Evolutionary conservation across 2,888 invertebrate species (phyloP).

Genomic region (Eubasilissa splendida): DNA sequence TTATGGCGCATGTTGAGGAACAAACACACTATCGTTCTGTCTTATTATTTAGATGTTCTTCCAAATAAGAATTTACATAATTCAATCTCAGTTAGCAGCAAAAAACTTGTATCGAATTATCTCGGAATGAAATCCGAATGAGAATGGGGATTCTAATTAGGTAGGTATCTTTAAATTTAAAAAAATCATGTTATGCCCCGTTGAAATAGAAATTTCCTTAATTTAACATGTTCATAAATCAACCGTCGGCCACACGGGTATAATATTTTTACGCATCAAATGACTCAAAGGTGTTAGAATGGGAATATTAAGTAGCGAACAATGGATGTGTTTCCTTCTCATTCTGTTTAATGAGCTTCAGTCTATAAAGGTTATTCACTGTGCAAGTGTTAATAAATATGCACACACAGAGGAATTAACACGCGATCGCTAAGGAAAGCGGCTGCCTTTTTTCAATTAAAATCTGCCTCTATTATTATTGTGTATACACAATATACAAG

Average conservation of each 20-base stretch:
- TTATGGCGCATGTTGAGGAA: too few relatives aligned
- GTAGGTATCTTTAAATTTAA: background rate
- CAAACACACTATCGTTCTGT: too few relatives aligned
- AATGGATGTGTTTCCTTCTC: slow-evolving; percentile 14
- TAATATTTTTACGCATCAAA: slow-evolving; percentile 24
- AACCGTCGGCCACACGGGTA: slow-evolving; percentile 9
- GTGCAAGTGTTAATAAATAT: slow-evolving; percentile 42
- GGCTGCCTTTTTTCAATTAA: slow-evolving; percentile 22
- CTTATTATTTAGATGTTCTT: too few relatives aligned
- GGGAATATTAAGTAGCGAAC: slow-evolving; percentile 26
- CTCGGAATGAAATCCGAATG: background rate
- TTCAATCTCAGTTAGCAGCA: too few relatives aligned
- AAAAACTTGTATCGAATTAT: slow-evolving; percentile 3
- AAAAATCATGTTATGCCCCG: slow-evolving; percentile 4
- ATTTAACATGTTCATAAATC: slow-evolving; percentile 48
- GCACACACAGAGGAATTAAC: slow-evolving; percentile 35
- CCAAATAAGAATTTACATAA: too few relatives aligned
- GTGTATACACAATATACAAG: too few relatives aligned
- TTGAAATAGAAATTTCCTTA: slow-evolving; percentile 35
- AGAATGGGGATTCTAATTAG: slow-evolving; percentile 7
- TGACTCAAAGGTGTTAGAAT: slow-evolving; percentile 22
- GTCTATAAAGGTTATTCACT: slow-evolving; percentile 44
- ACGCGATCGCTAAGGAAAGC: slow-evolving; percentile 26
- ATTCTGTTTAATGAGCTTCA: slow-evolving; percentile 30
- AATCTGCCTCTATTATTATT: background rate